Conservation (phyloP, 2,113 vertebrate genomes). For the Pandion haliaetus region DNA sequence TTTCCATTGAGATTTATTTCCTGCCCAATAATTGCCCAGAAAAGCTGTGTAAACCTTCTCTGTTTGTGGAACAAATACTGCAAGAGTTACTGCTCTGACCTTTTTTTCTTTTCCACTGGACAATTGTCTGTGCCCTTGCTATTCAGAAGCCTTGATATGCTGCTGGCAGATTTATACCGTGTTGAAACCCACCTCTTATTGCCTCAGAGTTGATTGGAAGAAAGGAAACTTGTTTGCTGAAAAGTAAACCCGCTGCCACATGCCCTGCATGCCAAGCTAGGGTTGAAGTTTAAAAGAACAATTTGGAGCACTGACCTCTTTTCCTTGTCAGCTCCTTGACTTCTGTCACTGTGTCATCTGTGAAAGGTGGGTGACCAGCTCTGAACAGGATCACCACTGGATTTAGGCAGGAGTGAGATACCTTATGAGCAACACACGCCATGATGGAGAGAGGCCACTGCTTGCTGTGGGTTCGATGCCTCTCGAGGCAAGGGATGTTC, state of each 20-base stretch:
- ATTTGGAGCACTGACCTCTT: background rate
- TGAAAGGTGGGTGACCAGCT: background rate
- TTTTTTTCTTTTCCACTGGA: slow-evolving; percentile 37
- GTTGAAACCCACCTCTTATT: slow-evolving; percentile 49
- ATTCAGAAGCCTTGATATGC: slow-evolving; percentile 33
- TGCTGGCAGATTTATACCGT: slow-evolving; percentile 47
- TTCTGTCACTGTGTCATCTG: background rate
- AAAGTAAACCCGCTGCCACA: background rate
- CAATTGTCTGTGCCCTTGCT: slow-evolving; percentile 35
- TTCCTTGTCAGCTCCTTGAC: background rate
- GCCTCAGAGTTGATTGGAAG: slow-evolving; percentile 51
- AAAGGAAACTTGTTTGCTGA: slow-evolving; percentile 32
- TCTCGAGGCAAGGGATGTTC: background rate
- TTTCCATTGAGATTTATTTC: slow-evolving; percentile 70
- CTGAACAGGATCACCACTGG: background rate
- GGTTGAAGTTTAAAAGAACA: background rate
- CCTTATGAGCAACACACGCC: rapidly evolving
- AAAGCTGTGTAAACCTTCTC: slow-evolving; percentile 61
- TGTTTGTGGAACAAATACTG: slow-evolving; percentile 62
- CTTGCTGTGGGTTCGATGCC: background rate
- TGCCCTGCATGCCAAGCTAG: background rate
- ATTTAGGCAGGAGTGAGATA: background rate
- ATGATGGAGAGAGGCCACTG: background rate
- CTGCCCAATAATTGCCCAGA: slow-evolving; percentile 61
- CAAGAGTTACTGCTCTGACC: slow-evolving; percentile 66